phyloP scores from a whole-genome alignment of 2,888 invertebrate species.

The Lordiphosa andalusiaca region DNA sequence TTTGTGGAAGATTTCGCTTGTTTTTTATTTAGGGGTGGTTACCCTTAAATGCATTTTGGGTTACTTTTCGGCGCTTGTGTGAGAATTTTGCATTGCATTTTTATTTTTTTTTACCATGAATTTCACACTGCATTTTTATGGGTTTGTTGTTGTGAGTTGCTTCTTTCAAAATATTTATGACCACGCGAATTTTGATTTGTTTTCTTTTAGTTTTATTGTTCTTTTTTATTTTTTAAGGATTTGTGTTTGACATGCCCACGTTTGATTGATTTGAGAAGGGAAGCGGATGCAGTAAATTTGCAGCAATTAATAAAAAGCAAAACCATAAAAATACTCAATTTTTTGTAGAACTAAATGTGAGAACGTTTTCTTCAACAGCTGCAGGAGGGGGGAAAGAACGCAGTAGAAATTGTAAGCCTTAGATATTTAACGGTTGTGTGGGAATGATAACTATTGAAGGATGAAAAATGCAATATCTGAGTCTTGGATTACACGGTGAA shows the following conservation, averaged over 20 bases:
- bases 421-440: no score
- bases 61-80: conserved; percentile 44
- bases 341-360: conserved; percentile 21
- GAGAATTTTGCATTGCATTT: conserved; percentile 51
- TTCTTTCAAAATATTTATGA: conserved; percentile 69
- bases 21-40: conserved; percentile 3
- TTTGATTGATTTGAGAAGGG: conserved; percentile 59
- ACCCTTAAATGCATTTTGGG: conserved; percentile 37
- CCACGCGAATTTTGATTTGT: conserved; percentile 42
- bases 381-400: no score
- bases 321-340: conserved; percentile 24
- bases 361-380: conserved; percentile 1
- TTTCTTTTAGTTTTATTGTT: conserved; percentile 35
- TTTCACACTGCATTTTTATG: conserved; percentile 75
- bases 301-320: conserved; percentile 61
- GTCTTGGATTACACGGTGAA: no score
- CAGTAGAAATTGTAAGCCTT: no score
- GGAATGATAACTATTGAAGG: no score
- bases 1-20: conserved; percentile 51
- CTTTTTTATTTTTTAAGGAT: conserved; percentile 37
- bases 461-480: no score
- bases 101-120: conserved; percentile 40
- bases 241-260: conserved; percentile 42
- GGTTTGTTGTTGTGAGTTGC: conserved; percentile 36
- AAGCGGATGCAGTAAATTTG: conserved; percentile 47